Base-by-base conservation (phyloP, 2,888 invertebrate genomes). In the Callinectes sapidus region DNA sequence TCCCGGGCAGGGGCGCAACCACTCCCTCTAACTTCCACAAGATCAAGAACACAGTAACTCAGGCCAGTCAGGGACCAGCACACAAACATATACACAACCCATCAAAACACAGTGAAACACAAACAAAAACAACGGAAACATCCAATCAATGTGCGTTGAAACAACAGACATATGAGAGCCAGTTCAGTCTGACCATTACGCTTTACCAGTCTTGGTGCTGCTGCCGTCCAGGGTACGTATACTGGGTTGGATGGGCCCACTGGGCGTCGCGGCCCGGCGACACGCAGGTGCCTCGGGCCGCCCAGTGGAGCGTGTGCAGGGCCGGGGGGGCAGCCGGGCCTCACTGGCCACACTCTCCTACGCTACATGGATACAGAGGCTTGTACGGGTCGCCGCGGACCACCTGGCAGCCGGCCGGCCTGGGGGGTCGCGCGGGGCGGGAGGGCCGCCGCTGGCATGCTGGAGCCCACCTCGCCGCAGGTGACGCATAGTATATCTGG, bases 281-380 rank as follows among this genome's bases (percentile, higher is more conserved):
- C 92, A 87, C 89, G 89, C 89, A 61, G 61, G 89, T 92, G 85
- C 81, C 85, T 89, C 85, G 92, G 92, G 89, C 92, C 92, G 89
- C 92, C 92, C 92, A 92, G 92, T 92, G 92, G 90, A 92, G 89
- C 90, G 91, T 92, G 90, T 90, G 92, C 92, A 90, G 92, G 92
- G 92, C 92, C 90, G 90, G 92, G 92, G 92, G 92, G 92, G 92
- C 90, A 90, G 91, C 90, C 92, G 87, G 91, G 92, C 92, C 92
- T 92, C 92, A 71, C 90, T 91, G 92, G 90, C 92, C 92, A 91
- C 92, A 91, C 92, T 90, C 92, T 90, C 92, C 92, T 92, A 92
- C 88, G 91, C 93, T 93, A 93, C 93, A 93, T 93, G 93, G 93
- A 93, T 93, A 93, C 93, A 93, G 92, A 91, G 93, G 93, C 93